Evolutionary conservation across 2,797 vertebrate species (phyloP), one percentile per base, ranked within the genome.

Genomic region (Paramormyrops hopkinsi): DNA sequence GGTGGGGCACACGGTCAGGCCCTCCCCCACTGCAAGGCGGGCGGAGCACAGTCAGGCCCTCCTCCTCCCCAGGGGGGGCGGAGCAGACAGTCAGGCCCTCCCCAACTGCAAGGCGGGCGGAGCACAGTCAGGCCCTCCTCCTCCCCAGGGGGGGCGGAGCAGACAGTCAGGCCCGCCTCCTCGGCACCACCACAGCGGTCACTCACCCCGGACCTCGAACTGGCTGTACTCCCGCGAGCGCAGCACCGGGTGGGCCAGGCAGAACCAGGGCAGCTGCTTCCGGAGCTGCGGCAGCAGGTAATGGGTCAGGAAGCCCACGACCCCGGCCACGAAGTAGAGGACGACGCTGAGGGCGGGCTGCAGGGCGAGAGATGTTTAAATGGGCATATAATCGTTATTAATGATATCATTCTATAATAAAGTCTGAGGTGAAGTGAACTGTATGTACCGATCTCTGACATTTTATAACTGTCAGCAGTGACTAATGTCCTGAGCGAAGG

Each of bases 201-300:
- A 93, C 96, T 96, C 92, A 98, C 97, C 97, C 86, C 97, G 96
- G 90, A 98, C 97, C 93, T 98, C 97, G 0, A 98, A 98, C 95
- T 98, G 97, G 94, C 97, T 98, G 93, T 98, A 98, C 93, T 98
- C 97, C 88, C 94, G 95, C 0, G 97, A 97, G 90, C 97, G 97
- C 87, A 98, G 96, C 90, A 98, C 96, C 0, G 97, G 97, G 92
- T 98, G 97, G 1, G 97, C 96, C 92, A 98, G 94, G 93, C 97
- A 98, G 94, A 97, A 98, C 97, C 97, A 98, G 0, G 97, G 97
- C 90, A 98, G 96, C 94, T 98, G 97, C 89, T 98, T 98, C 89
- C 97, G 97, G 46, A 98, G 97, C 91, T 98, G 97, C 19, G 97
- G 97, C 94, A 98, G 94, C 89, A 98, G 95, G 94, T 98, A 98